Conservation (phyloP, 2,888 invertebrate genomes). For the Marronus borbonicus region DNA sequence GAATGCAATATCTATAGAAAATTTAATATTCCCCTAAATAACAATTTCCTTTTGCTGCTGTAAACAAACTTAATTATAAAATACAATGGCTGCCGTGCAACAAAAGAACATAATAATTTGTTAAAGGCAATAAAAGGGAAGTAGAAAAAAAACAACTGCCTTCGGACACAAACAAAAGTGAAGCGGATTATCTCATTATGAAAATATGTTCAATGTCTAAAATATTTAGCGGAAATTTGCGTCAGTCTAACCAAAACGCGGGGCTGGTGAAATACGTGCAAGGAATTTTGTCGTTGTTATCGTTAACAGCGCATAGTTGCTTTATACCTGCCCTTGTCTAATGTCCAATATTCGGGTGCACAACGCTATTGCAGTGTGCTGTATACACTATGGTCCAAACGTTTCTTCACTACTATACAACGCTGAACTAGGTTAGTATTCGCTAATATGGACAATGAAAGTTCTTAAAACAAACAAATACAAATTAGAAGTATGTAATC, state of each 20-base stretch:
- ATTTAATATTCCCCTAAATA: background rate
- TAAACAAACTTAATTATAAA: constrained; percentile 11
- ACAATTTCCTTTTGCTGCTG: background rate
- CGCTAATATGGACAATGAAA: too few species aligned
- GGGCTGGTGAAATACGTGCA: constrained; percentile 9
- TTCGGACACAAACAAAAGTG: background rate
- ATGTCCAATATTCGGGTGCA: background rate
- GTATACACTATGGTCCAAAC: background rate
- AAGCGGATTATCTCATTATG: constrained; percentile 19
- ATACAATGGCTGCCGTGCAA: constrained; percentile 2
- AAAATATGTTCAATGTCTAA: constrained; percentile 11
- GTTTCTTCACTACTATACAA: too few species aligned
- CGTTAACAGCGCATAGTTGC: constrained; percentile 10
- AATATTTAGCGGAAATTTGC: constrained; percentile 33
- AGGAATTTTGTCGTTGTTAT: constrained; percentile 11
- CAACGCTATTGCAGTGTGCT: background rate
- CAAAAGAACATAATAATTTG: background rate
- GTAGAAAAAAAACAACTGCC: background rate
- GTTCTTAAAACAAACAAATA: too few species aligned
- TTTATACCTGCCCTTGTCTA: background rate
- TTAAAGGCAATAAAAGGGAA: background rate
- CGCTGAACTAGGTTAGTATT: too few species aligned
- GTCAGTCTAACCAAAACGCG: background rate
- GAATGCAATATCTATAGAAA: background rate
- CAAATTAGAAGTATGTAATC: too few species aligned